A percentile compares a stretch with the other conserved stretches of the same genome.
These are phyloP conservation scores for Rhombomys opimus DNA, from an alignment of 2,113 vertebrate genomes.

Conservation along the genomic window DNA sequence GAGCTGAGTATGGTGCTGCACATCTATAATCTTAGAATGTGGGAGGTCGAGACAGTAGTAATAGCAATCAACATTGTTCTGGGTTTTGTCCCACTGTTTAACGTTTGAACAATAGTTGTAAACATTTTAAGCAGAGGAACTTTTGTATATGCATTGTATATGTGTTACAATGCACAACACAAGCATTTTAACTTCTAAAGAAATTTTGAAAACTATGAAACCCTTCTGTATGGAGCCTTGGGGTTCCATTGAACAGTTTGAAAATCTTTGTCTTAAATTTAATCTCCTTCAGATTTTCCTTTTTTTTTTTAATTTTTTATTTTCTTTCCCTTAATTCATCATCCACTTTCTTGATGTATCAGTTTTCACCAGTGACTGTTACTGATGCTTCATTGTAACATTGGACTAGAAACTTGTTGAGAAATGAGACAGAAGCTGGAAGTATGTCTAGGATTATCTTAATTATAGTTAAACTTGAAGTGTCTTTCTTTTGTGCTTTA, in stretches of 20 bases:
- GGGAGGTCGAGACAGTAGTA: not conserved
- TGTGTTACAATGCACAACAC: not conserved
- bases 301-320: not conserved
- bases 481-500: not conserved
- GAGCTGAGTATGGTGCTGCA: not conserved
- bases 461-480: slow-evolving; percentile 13
- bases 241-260: not conserved
- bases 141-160: not conserved
- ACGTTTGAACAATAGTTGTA: not conserved
- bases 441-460: not conserved
- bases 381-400: not conserved
- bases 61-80: not conserved
- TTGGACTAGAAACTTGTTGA: not conserved
- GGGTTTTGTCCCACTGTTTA: not conserved
- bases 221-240: not conserved
- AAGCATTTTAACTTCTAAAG: not conserved
- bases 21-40: not conserved
- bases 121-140: not conserved
- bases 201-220: not conserved
- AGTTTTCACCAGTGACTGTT: slow-evolving; percentile 4
- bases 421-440: slow-evolving; percentile 42
- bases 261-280: slow-evolving; percentile 36
- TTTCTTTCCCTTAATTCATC: not conserved
- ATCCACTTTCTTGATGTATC: not conserved
- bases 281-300: not conserved